Base-by-base conservation (phyloP, 1,140 invertebrate genomes). In the Danaus plexippus region DNA sequence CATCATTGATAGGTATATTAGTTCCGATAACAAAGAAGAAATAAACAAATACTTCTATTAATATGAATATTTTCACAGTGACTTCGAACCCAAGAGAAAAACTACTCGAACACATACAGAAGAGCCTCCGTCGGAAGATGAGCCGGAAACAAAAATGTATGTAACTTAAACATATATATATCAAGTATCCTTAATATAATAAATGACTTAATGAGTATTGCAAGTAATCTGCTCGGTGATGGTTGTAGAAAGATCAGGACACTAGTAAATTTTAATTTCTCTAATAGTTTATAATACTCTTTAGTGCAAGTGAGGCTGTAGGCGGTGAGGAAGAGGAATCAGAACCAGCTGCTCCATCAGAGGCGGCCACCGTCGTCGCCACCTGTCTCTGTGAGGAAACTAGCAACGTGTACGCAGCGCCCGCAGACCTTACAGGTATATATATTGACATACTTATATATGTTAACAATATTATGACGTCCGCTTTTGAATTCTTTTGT, bases 361-460 rank as follows among this genome's bases (percentile, higher is more conserved):
- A 80, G 1, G 59, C 75, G 11, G 57, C 69, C 5, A 59, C 69
- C 0, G 43, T 82, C 0, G 61, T 80, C 0, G 80, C 72, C 9
- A 69, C 71, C 0, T 85, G 82, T 58, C 61, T 60, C 57, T 85
- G 82, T 52, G 79, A 84, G 43, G 60, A 67, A 0, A 32, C 69
- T 9, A 73, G 68, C 50, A 84, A 80, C 43, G 71, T 85, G 15
- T 76, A 77, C 48, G 76, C 75, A 0, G 68, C 67, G 0, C 69
- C 75, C 1, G 58, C 69, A 0, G 77, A 81, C 9, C 64, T 83
- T 3, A 68, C 64, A 10, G 74, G 81, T 67, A 54, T 15, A 32
- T 12, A n/a, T 13, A 52, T n/a, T 6, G 22, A 32, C 22, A 8
- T 32, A 32, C 7, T 32, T 0, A 32, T 32, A 32, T 4, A 32